These are phyloP conservation scores for Epizoanthus rinbou DNA, from an alignment of 92 coral and sea anemone genomes.

Conservation along the genomic window DNA sequence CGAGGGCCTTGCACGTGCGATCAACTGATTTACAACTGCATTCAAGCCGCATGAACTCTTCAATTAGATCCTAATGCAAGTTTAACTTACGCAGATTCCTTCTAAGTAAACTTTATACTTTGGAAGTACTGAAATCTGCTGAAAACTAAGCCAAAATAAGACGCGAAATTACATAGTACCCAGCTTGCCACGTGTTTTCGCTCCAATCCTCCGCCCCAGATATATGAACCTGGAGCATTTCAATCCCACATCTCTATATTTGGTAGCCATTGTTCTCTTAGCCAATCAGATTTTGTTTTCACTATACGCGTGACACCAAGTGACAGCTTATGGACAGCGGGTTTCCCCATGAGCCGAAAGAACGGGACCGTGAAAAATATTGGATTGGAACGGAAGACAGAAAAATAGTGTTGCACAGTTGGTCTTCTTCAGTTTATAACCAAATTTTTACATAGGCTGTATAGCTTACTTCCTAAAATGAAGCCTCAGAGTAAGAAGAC, in stretches of 20 bases:
- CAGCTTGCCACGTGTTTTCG: slow-evolving; percentile 84
- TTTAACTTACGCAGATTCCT: neutral
- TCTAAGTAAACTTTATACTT: neutral
- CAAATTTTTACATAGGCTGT: neutral
- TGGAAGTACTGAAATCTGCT: neutral
- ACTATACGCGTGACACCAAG: neutral
- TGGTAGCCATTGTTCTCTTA: slow-evolving; percentile 54
- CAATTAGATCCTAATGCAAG: neutral
- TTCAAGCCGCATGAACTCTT: neutral
- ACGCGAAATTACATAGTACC: slow-evolving; percentile 28
- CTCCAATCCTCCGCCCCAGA: slow-evolving; percentile 97
- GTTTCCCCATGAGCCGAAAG: neutral
- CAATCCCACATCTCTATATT: slow-evolving; percentile 35
- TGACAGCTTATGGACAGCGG: slow-evolving; percentile 34
- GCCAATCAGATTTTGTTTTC: slow-evolving; percentile 51
- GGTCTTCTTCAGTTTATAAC: too few relatives aligned
- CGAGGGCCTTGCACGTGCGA: neutral
- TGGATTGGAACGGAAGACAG: too few relatives aligned
- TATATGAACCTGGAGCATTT: slow-evolving; percentile 37
- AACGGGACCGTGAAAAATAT: too few relatives aligned
- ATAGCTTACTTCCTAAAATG: slow-evolving; percentile 22
- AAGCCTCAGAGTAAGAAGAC: slow-evolving; percentile 66
- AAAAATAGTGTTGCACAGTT: too few relatives aligned
- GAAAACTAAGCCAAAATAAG: slow-evolving; percentile 10
- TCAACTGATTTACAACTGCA: neutral